Base-by-base conservation (phyloP, 2,113 vertebrate genomes). In the Tachycineta bicolor region DNA sequence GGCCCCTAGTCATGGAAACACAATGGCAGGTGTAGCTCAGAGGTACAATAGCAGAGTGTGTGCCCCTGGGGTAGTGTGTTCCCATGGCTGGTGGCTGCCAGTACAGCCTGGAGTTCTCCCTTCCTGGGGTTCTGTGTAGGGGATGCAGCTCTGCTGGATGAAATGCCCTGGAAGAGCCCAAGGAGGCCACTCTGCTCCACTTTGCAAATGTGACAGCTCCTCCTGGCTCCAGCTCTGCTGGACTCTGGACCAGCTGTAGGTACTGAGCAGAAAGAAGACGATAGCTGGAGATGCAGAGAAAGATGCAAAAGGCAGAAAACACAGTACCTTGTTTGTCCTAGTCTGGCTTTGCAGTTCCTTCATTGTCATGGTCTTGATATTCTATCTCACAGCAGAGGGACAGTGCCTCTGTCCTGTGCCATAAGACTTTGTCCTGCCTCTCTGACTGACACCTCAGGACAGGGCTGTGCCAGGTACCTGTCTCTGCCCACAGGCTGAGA, bases 341-440 rank as follows among this genome's bases (percentile, higher is more conserved):
- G 1, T 50, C 12, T 49, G 33, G 10, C 20, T 23, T 14, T 26
- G 10, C 2, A 9, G 17, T 29, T 79, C 12, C 41, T 43, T 14
- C 34, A 14, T 13, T 33, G 26, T 20, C 20, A 8, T 47, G 46
- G 8, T 49, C 6, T 16, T 0, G 0, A 13, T 23, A 25, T 16
- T 23, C 26, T 3, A 0, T 60, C 31, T 58, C 23, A 47, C 4
- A 18, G 29, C 4, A 39, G n/a, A 39, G 17, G 13, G 7, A 11
- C 11, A 71, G 11, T 16, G 21, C 10, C 21, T 70, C 44, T 25
- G 2, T 41, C 58, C 12, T 58, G 24, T 3, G 20, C 33, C 11
- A 20, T 16, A 14, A 17, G 22, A 6, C 6, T 75, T 75, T 0
- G 0, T 81, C 33, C 31, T 69, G 37, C 16, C 17, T 69, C 34